phyloP scores from a whole-genome alignment of 2,888 invertebrate genomes.

The Microdon myrmicae region DNA sequence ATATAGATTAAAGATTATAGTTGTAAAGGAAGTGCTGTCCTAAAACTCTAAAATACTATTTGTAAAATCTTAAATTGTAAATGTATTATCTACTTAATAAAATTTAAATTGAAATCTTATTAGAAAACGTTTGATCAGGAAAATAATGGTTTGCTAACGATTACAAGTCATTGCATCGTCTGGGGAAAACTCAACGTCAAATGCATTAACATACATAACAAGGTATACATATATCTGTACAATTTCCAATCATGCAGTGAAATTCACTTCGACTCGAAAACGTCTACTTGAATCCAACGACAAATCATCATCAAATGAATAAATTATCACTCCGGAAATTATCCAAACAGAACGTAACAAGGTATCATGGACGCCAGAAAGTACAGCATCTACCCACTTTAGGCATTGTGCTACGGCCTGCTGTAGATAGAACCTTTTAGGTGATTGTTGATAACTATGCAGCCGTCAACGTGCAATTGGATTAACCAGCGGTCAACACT shows the following conservation, averaged over 20 bases:
- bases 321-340: constrained; percentile 48
- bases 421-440: constrained; percentile 19
- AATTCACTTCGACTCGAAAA: constrained; percentile 7
- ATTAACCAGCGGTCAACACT: constrained; percentile 44
- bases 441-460: constrained; percentile 40
- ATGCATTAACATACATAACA: too few species aligned
- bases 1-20: too few species aligned
- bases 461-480: constrained; percentile 24
- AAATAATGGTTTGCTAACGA: too few species aligned
- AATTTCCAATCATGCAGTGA: not conserved
- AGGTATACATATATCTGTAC: too few species aligned
- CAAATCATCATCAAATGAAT: constrained; percentile 40
- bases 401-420: not conserved
- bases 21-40: too few species aligned
- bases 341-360: constrained; percentile 39
- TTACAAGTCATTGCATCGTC: too few species aligned
- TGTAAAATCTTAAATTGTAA: too few species aligned
- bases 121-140: too few species aligned
- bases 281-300: not conserved
- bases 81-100: too few species aligned
- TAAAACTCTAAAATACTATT: too few species aligned
- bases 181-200: too few species aligned
- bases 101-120: too few species aligned
- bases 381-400: not conserved
- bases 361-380: not conserved